Conservation (phyloP, 1,140 invertebrate species). For the Drosophila malerkotliana region DNA sequence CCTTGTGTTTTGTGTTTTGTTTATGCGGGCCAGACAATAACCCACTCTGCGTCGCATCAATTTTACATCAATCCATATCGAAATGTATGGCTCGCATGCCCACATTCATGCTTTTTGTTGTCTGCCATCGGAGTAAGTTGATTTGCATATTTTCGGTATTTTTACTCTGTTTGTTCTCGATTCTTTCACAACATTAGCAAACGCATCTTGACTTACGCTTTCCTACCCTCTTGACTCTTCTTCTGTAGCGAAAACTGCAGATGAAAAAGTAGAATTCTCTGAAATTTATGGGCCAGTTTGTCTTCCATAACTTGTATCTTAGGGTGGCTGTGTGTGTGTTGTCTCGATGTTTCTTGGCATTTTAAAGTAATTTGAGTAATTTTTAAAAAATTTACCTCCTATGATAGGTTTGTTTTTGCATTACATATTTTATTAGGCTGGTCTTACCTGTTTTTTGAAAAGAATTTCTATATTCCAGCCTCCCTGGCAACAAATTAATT, state of each 20-base stretch:
- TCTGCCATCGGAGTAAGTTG: slow-evolving; percentile 47
- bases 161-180: slow-evolving; percentile 51
- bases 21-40: slow-evolving; percentile 80
- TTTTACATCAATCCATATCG: slow-evolving; percentile 78
- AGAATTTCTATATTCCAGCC: not conserved
- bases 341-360: not conserved
- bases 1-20: slow-evolving; percentile 29
- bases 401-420: not conserved
- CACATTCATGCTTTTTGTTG: slow-evolving; percentile 37
- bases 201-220: slow-evolving; percentile 48
- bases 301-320: not conserved
- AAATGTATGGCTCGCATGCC: slow-evolving; percentile 28
- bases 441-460: not conserved
- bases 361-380: slow-evolving; percentile 14
- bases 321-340: not conserved
- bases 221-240: not conserved
- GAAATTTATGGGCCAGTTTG: slow-evolving; percentile 20
- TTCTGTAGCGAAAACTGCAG: slow-evolving; percentile 6
- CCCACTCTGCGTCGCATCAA: slow-evolving; percentile 74
- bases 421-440: not conserved
- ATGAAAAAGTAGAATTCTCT: slow-evolving; percentile 10
- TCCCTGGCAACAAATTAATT: slow-evolving; percentile 50
- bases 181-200: slow-evolving; percentile 69
- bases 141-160: slow-evolving; percentile 71
- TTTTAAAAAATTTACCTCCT: not conserved